Evolutionary conservation across 1,140 invertebrate species (phyloP).

Genomic region (Tetranychus cinnabarinus): DNA sequence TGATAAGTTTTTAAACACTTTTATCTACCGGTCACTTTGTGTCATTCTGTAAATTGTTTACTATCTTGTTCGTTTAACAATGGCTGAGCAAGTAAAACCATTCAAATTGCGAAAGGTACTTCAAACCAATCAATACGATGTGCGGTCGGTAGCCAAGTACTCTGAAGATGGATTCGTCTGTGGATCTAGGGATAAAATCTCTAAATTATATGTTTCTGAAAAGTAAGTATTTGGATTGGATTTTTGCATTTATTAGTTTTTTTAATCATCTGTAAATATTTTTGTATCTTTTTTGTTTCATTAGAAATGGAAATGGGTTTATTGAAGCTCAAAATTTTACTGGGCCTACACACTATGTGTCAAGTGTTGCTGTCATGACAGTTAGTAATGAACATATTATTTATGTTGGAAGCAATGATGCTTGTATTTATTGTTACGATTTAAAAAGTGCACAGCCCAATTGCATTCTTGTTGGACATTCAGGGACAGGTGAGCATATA

Average conservation of each 20-base stretch:
- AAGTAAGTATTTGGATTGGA: conserved; percentile 29
- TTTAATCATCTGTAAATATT: no score
- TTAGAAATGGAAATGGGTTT: conserved; percentile 24
- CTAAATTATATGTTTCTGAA: conserved; percentile 52
- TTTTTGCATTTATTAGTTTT: no score
- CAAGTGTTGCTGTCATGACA: conserved; percentile 44
- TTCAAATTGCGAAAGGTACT: conserved; percentile 45
- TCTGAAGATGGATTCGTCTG: conserved; percentile 47
- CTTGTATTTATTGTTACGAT: conserved; percentile 46
- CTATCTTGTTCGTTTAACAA: no score
- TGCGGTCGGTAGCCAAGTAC: conserved; percentile 38
- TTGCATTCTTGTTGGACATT: conserved; percentile 45
- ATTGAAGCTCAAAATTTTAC: conserved; percentile 37
- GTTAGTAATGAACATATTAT: conserved; percentile 44
- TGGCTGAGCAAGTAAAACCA: background rate
- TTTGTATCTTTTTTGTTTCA: conserved; percentile 8
- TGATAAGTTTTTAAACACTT: no score
- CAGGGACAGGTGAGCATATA: conserved; percentile 28
- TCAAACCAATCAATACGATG: conserved; percentile 54
- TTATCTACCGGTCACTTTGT: no score
- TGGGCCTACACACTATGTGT: conserved; percentile 66
- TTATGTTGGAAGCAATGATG: conserved; percentile 69
- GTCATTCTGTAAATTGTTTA: no score
- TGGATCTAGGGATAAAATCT: conserved; percentile 59
- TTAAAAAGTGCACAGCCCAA: conserved; percentile 30